These are phyloP conservation scores for Copidosoma floridanum DNA, from an alignment of 1,140 invertebrate species.

Conservation along the genomic window DNA sequence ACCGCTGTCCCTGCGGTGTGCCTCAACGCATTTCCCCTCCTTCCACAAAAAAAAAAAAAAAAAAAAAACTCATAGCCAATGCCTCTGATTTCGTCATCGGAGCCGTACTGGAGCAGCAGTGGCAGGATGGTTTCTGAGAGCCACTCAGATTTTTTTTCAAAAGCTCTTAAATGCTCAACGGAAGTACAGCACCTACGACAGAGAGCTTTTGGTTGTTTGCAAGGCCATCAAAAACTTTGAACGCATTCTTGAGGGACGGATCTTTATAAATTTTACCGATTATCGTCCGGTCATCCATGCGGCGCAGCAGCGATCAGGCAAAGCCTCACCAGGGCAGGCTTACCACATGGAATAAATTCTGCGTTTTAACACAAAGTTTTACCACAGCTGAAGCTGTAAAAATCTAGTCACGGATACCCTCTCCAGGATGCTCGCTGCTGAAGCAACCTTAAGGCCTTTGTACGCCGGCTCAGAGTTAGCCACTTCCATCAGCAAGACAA, in stretches of 20 bases:
- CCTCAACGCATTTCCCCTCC: too few relatives aligned
- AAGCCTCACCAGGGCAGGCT: neutral
- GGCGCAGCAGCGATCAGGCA: neutral
- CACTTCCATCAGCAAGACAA: too few relatives aligned
- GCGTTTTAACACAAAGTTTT: neutral
- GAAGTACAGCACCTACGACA: neutral
- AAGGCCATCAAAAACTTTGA: neutral
- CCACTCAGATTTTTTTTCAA: too few relatives aligned
- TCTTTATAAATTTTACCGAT: neutral
- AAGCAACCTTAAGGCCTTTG: neutral
- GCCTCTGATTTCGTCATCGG: too few relatives aligned
- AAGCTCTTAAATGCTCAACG: too few relatives aligned
- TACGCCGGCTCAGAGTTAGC: too few relatives aligned
- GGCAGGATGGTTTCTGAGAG: too few relatives aligned
- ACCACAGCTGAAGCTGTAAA: neutral
- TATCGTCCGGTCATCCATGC: neutral
- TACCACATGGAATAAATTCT: neutral
- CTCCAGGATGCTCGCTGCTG: neutral
- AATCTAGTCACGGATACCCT: neutral
- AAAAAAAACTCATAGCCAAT: too few relatives aligned
- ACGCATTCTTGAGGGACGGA: neutral
- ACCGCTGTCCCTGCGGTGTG: too few relatives aligned
- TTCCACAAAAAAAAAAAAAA: too few relatives aligned
- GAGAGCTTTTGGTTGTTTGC: neutral
- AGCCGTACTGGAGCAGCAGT: too few relatives aligned